Evolutionary conservation across 23 tunicate genomes (phyloP), one percentile per base, ranked within the genome.

Genomic region (Oikopleura vanhoeffeni): DNA sequence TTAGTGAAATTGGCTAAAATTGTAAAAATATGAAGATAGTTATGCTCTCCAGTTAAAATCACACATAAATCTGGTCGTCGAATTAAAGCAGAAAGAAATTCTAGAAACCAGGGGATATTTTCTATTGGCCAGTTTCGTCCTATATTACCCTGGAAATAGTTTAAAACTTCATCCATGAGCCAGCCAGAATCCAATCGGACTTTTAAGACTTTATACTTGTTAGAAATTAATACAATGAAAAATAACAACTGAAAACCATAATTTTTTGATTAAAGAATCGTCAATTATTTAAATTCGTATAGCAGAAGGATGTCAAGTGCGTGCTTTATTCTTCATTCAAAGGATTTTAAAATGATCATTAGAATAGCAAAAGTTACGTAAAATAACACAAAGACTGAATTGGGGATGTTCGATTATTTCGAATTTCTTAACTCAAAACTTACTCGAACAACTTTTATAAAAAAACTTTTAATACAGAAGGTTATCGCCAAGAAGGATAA

Each of bases 41-140:
- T 24, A 2, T 71, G 27, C 79, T 71, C 79, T 2, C 79, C 79
- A 18, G 34, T 71, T 33, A 71, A 32, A 4, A 71, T 28, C 27
- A 18, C 36, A 4, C 38, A 28, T 2, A 71, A 30, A 71, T 71
- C 79, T 2, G 79, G 34, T 38, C 79, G 79, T 33, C 79, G 79
- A 71, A 71, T 71, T 18, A 71, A 38, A 18, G 79, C 34, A 28
- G 35, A 13, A 2, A 71, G 32, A 30, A 71, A 71, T 38, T 71
- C 79, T 33, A 71, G 79, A 71, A 71, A 71, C 79, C 79, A 71
- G 79, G 79, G 79, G 35, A 71, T 71, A 71, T 71, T 71, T 32
- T 71, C 79, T 18, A 18, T 18, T 28, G 79, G 79, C 79, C 79
- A 71, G 38, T 71, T 71, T 33, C 79, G 79, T 2, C 36, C 79